Percentiles rank a stretch among this genome's conserved stretches.
Conservation (phyloP, 30 jellyfish, hydroid and myxozoan species). For the Hydractinia symbiolongicarpus region DNA sequence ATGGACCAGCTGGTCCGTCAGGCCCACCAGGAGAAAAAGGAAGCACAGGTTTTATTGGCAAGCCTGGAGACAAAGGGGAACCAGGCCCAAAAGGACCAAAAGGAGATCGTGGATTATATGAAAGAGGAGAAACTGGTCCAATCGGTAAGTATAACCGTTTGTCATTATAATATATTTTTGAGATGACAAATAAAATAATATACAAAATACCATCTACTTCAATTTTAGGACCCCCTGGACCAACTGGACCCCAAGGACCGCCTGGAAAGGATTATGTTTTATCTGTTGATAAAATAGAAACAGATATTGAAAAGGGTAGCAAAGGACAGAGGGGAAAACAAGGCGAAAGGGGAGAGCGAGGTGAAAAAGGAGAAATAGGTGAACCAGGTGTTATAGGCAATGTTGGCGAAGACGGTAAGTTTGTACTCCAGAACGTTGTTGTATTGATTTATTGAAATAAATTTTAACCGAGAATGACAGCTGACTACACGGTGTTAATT, state of each 20-base stretch:
- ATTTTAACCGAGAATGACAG: too few species aligned
- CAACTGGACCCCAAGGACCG: constrained; percentile 69
- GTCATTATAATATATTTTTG: not conserved
- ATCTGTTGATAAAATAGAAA: constrained; percentile 7
- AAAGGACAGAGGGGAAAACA: constrained; percentile 43
- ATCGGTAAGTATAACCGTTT: not conserved
- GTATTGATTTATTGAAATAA: not conserved
- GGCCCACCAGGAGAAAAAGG: constrained; percentile 41
- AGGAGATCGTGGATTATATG: constrained; percentile 37
- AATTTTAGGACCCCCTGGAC: constrained; percentile 59
- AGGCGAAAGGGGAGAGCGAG: constrained; percentile 57
- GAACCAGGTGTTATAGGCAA: constrained; percentile 20
- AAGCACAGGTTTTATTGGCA: constrained; percentile 25
- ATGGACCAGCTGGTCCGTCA: constrained; percentile 32
- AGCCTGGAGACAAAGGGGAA: constrained; percentile 41
- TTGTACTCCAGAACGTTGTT: not conserved
- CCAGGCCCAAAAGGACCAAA: constrained; percentile 17
- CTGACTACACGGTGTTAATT: too few species aligned
- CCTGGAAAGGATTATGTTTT: constrained; percentile 51
- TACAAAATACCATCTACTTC: not conserved
- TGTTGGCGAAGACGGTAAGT: constrained; percentile 12
- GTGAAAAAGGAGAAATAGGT: constrained; percentile 54
- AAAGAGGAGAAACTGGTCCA: constrained; percentile 25
- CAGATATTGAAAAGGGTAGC: constrained; percentile 30
- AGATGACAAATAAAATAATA: not conserved